Evolutionary conservation across 2,113 vertebrate genomes (phyloP), one percentile per base, ranked within the genome.

Genomic region (Prochilodus magdalenae): DNA sequence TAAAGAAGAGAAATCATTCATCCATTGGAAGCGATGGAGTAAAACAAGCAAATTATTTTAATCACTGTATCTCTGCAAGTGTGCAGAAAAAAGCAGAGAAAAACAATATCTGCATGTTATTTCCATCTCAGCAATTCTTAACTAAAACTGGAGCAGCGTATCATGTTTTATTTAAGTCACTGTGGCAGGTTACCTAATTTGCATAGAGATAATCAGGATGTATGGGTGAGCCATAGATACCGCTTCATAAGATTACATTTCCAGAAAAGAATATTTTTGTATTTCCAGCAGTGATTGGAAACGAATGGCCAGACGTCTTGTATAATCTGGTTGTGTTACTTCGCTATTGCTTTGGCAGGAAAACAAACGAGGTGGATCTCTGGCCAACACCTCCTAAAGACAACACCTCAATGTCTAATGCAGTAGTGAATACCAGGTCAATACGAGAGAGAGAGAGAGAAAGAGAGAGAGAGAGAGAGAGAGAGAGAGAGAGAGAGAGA

Each of bases 361-460:
- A 49, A 76, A 51, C 27, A 79, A 33, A 5, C 16, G 53, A 71
- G 67, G 47, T 16, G n/a, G 44, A 74, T 57, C 60, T 81, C 44
- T 15, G 15, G 16, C 27, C 26, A 53, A 62, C 65, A 33, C 40
- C 49, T 40, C 49, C 36, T 73, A 80, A 60, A 80, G 55, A 51
- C 55, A 65, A 65, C 40, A 27, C 49, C 53, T 80, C 70, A 73
- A 62, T 73, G 49, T 14, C 53, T 55, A 73, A 74, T 74, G 79
- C 66, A 81, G 70, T 20, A 20, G 24, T 29, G n/a, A 11, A 66
- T 24, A 57, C 4, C 44, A 66, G 47, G 60, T 15, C 40, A 44
- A 65, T 40, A 22, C 12, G 26, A 24, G 70, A 14, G 24, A 79
- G n/a, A 79, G 26, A 70, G 44, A 29, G 51, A 59, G 24, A 44